phyloP scores from a whole-genome alignment of 2,797 vertebrate species.

The Vultur gryphus region DNA sequence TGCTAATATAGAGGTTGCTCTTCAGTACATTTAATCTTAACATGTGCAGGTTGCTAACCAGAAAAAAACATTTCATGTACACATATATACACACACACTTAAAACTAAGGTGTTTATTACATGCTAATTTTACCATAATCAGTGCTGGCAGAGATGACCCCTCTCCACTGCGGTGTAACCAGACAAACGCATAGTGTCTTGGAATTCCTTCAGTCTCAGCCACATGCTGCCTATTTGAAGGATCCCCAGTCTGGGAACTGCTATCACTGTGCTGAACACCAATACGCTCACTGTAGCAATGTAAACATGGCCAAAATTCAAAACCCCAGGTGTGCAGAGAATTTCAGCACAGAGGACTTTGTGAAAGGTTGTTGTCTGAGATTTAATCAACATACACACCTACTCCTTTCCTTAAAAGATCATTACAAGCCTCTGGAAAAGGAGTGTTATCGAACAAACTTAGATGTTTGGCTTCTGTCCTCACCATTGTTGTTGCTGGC shows the following conservation, averaged over 20 bases:
- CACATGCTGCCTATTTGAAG: not conserved
- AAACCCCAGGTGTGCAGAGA: not conserved
- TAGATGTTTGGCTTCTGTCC: constrained; percentile 23
- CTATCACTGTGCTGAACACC: not conserved
- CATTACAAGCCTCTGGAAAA: not conserved
- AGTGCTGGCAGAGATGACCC: not conserved
- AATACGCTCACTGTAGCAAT: not conserved
- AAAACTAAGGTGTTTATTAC: constrained; percentile 50
- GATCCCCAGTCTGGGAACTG: not conserved
- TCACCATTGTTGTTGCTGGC: constrained; percentile 17
- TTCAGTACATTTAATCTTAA: not conserved
- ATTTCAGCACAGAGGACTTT: not conserved
- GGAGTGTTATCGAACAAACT: not conserved
- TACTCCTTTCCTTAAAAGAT: constrained; percentile 10
- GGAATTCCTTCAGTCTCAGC: constrained; percentile 12
- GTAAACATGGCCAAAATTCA: constrained; percentile 11
- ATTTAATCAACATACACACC: not conserved
- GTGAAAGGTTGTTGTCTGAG: not conserved
- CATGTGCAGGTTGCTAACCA: not conserved
- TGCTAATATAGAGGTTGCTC: not conserved
- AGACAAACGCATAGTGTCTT: not conserved
- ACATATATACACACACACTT: not conserved
- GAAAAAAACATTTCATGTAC: not conserved
- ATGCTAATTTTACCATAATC: not conserved
- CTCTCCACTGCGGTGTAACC: not conserved